Base-by-base conservation (phyloP, 1,140 invertebrate species). In the Bombus confusus region DNA sequence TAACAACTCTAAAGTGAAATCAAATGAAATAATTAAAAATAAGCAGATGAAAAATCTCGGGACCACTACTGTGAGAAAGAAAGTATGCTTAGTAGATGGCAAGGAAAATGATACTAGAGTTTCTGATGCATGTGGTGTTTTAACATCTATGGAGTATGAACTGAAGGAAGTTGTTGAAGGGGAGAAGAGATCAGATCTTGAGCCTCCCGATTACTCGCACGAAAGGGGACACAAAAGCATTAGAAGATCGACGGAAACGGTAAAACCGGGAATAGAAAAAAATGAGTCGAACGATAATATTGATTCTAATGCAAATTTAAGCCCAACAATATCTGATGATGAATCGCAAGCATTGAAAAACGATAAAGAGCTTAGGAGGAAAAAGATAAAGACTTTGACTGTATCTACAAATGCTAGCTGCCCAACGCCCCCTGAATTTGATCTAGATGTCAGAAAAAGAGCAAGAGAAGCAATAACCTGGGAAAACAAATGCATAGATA, bases 141-240 rank as follows among this genome's bases (percentile, higher is more conserved):
- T 89, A 43, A 75, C 78, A 37, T 79, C 88, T 6, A 31, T 80
- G 13, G 85, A 87, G 2, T 90, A 87, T 57, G 85, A 90, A 71
- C 68, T 84, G 66, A 72, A 85, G 12, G 37, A 82, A 37, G 6
- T 41, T 13, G 28, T 57, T 15, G 52, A 77, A 10, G 22, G 34
- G 31, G 52, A 86, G 41, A 87, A 84, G 39, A 89, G 66, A 69
- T 68, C 39, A 43, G 41, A 71, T n/a, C 22, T 31, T 28, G 73
- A 59, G 62, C 81, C 80, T 81, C 41, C 43, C 28, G 28, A 13
- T 25, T 41, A 9, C 9, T 37, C 10, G 28, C 57, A 13, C 2
- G 28, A 82, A 1, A 31, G 10, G 0, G 47, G 68, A 74, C 47
- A 77, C 15, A 87, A 81, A 52, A 43, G 59, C 28, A n/a, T 34